Percentiles rank a stretch among this genome's conserved stretches.
phyloP scores from a whole-genome alignment of 2,888 invertebrate species.

The Alloplasta piceator region DNA sequence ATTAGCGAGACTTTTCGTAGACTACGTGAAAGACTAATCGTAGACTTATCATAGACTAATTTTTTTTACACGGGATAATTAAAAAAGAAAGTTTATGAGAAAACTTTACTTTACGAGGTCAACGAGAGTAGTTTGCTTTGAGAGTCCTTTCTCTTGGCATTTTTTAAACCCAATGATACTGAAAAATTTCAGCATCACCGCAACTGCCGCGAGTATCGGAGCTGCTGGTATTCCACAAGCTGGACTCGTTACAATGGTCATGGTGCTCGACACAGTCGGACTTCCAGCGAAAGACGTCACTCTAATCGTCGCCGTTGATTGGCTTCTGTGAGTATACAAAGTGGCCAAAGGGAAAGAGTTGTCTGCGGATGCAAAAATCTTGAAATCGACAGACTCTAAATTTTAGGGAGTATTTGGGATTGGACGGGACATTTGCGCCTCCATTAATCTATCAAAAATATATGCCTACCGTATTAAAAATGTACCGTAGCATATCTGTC shows the following conservation, averaged over 20 bases:
- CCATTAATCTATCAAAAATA: too few relatives aligned
- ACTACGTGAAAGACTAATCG: too few relatives aligned
- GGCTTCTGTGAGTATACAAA: slow-evolving; percentile 86
- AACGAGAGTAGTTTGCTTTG: slow-evolving; percentile 1
- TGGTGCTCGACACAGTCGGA: slow-evolving; percentile 89
- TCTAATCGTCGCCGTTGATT: slow-evolving; percentile 88
- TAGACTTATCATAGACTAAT: too few relatives aligned
- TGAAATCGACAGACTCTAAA: too few relatives aligned
- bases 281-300: slow-evolving; percentile 88
- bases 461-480: too few relatives aligned
- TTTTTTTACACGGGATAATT: too few relatives aligned
- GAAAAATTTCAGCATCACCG: slow-evolving; percentile 86
- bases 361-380: too few relatives aligned
- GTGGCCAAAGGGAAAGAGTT: too few relatives aligned
- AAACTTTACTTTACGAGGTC: slow-evolving; percentile 22
- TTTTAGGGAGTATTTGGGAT: too few relatives aligned
- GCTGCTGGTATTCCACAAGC: slow-evolving; percentile 93
- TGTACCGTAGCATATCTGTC: too few relatives aligned
- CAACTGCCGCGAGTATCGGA: slow-evolving; percentile 92
- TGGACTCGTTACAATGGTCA: slow-evolving; percentile 91
- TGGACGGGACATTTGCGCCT: too few relatives aligned
- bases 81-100: slow-evolving; percentile 26
- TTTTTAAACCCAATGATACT: slow-evolving; percentile 28
- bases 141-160: slow-evolving; percentile 47
- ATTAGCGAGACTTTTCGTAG: too few relatives aligned